Base-by-base conservation (phyloP, 1,140 invertebrate species). In the Drosophila gunungcola region DNA sequence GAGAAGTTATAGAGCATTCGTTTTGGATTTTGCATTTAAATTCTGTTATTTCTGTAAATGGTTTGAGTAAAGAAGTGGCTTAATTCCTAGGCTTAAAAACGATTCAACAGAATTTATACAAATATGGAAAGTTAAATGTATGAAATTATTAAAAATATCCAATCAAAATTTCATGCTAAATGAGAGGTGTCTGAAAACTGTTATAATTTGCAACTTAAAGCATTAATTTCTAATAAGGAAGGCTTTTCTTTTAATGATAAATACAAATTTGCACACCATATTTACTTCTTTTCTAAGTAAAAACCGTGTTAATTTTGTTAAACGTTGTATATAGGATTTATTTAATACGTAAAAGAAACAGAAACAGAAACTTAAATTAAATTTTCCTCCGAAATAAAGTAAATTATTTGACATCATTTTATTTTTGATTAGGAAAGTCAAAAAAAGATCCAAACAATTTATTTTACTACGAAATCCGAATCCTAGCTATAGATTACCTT, bases 1-100 rank as follows among this genome's bases (percentile, higher is more conserved):
- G 21, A 46, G 21, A 75, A 75, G 57, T 75, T 75, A 75, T 67
- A 38, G 61, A 57, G 73, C 61, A 65, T 56, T 56, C 64, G 43
- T 21, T 13, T 46, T 0, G 64, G 36, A 39, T 29, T 65, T 72
- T 25, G 68, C 46, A 65, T 57, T 41, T 56, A 52, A 45, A 65
- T 51, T 34, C 41, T 73, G 38, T 38, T 55, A 16, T 42, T 29
- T 39, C 5, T 32, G 48, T 27, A 42, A 67, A 70, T 70, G 21
- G 32, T n/a, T 49, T n/a, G 25, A 4, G 16, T 13, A 27, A 36
- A 46, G 29, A 46, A 27, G 36, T 29, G 12, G 3, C 36, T 49
- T 34, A 9, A 32, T 3, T 39, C 13, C 29, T 32, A 2, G 1
- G 27, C 38, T 49, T 42, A 36, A 10, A 25, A 38, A 56, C 36